Evolutionary conservation across 2,113 vertebrate species (phyloP).

Genomic region (Terrapene triunguis): DNA sequence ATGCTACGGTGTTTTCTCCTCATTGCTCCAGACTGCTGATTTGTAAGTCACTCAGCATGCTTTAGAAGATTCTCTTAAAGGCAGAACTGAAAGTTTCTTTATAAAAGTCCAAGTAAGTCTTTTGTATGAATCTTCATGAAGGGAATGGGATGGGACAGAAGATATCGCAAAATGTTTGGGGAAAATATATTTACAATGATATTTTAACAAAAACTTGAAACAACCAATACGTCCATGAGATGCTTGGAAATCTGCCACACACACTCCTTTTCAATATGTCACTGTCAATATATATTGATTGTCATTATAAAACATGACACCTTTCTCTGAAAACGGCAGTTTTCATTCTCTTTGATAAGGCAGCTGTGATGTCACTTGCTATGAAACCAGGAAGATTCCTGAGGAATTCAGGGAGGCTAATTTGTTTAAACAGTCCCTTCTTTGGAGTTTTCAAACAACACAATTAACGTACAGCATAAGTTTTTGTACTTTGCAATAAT

Average conservation of each 20-base stretch:
- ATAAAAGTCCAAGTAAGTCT: background rate
- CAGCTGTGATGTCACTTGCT: background rate
- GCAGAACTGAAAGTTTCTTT: background rate
- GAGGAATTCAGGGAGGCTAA: background rate
- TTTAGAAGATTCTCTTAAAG: background rate
- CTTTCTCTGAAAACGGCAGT: background rate
- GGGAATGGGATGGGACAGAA: background rate
- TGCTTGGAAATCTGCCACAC: background rate
- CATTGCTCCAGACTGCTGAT: background rate
- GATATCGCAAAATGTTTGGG: fast-evolving
- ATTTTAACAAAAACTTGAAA: background rate
- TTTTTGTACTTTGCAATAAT: background rate
- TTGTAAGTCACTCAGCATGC: background rate
- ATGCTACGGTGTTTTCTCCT: background rate
- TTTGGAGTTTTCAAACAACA: background rate
- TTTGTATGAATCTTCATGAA: background rate
- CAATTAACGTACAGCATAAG: background rate
- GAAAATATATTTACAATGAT: background rate
- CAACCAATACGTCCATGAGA: fast-evolving
- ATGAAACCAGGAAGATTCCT: background rate
- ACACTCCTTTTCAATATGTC: background rate
- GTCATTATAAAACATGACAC: fast-evolving
- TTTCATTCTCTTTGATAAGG: background rate
- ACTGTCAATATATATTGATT: fast-evolving
- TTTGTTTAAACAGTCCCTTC: background rate